Base-by-base conservation (phyloP, 2,113 vertebrate species). In the Atlantisia rogersi region DNA sequence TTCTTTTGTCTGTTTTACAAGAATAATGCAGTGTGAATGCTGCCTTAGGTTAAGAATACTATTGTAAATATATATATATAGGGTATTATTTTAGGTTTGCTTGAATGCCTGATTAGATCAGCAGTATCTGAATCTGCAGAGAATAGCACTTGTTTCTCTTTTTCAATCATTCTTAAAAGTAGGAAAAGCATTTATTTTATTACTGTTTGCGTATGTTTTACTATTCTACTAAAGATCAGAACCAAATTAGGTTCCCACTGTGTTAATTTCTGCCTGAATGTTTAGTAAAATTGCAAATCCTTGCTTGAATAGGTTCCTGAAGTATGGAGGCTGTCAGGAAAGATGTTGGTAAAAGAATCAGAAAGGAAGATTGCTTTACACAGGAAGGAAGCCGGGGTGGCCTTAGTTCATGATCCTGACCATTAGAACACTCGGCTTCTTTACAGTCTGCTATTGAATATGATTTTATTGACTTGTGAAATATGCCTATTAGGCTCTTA, bases 231-330 rank as follows among this genome's bases (percentile, higher is more conserved):
- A 52, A 71, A 92, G 71, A 79, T 59, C 26, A 62, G 82, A 88
- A 88, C 4, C 11, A 83, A 84, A 75, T 92, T 71, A 90, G 56
- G 35, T 82, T 92, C 73, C 82, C 48, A 50, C 88, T 93, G 64
- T 75, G 86, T 81, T 90, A 96, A 94, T 92, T 80, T 39, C 52
- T 78, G 60, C 48, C 60, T 90, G 90, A 92, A 81, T 64, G 71
- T 82, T 80, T 81, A 44, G 29, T 48, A 64, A 93, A 88, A 64
- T 32, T 67, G 64, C 35, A 93, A 70, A 80, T 78, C 4, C 25
- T 31, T 90, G n/a, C 75, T 85, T 93, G 50, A 96, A 64, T 65
- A 60, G 18, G 10, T 90, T 90, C 40, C 55, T 94, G 63, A 86
- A 82, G 64, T 68, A 59, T 46, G 67, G 60, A 59, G 29, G 28